Base-by-base conservation (phyloP, 2,888 invertebrate species). In the Fissipunctia ypsillon region DNA sequence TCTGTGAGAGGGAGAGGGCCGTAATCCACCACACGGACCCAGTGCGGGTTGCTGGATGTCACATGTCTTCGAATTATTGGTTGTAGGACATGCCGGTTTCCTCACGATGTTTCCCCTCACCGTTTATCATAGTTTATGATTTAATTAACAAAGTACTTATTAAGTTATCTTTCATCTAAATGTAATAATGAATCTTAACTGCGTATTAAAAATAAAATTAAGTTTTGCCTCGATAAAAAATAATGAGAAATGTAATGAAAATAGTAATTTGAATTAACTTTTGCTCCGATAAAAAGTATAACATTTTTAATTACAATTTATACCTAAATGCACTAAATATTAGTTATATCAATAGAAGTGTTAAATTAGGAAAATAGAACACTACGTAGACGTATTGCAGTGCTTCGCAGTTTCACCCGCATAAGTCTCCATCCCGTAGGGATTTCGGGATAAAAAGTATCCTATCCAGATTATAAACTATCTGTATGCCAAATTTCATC, bases 231-330 rank as follows among this genome's bases (percentile, higher is more conserved):
- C 14, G 69, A 73, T 73, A 63, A 76, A 64, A 69, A 73, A 66
- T 76, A 76, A 82, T 76, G 83, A 76, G 69, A 81, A 76, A 54
- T 54, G n/a, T 64, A 70, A 81, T 69, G 59, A 70, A 76, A 80
- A 70, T 35, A 19, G 63, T 68, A n/a, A 61, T 48, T 68, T 50
- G n/a, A 71, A 78, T 73, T 61, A 68, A 68, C 45, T 60, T 60
- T 67, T 57, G 35, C 16, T 56, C 22, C 48, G 60, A 78, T 65
- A 73, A 73, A 64, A 61, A 56, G 56, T 67, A 38, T 45, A 45
- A 43, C 28, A 38, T 59, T 77, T 71, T 81, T 67, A 81, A 67
- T 72, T 72, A 71, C 25, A 57, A 63, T 63, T 41, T 43, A 63
- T 43, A 54, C 7, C 1, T 25, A 43, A 66, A 61, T 28, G 35